phyloP scores from a whole-genome alignment of 2,113 vertebrate species.

The Rhipidura dahli region DNA sequence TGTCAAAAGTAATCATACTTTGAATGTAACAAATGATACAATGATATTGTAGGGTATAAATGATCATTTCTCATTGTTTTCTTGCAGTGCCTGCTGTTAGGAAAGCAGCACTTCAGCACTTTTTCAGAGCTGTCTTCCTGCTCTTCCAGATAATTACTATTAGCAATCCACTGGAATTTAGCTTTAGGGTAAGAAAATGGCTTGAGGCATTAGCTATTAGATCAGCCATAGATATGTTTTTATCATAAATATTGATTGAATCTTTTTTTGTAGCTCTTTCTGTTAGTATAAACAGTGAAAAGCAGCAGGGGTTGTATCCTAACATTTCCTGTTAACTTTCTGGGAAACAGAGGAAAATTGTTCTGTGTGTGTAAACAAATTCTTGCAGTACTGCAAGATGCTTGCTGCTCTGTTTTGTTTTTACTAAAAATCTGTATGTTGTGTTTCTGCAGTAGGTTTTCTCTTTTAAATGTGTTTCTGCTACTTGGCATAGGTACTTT shows the following conservation, averaged over 20 bases:
- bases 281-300: not conserved
- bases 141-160: not conserved
- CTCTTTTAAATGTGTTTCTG: not conserved
- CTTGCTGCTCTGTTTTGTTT: fast-evolving
- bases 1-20: not conserved
- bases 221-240: not conserved
- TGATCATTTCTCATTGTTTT: not conserved
- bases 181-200: not conserved
- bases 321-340: not conserved
- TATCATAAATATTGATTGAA: not conserved
- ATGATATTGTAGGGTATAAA: not conserved
- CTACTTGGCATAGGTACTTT: not conserved
- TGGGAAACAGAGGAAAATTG: not conserved
- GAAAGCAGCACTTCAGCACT: not conserved
- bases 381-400: not conserved
- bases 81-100: not conserved
- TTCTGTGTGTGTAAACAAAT: not conserved
- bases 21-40: not conserved
- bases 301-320: not conserved
- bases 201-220: not conserved
- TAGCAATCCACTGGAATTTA: not conserved
- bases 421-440: not conserved
- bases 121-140: not conserved
- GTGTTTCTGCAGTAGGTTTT: not conserved
- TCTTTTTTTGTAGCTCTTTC: not conserved